Evolutionary conservation across 2,113 vertebrate species (phyloP), one percentile per base, ranked within the genome.

Genomic region (Xiphophorus couchianus): DNA sequence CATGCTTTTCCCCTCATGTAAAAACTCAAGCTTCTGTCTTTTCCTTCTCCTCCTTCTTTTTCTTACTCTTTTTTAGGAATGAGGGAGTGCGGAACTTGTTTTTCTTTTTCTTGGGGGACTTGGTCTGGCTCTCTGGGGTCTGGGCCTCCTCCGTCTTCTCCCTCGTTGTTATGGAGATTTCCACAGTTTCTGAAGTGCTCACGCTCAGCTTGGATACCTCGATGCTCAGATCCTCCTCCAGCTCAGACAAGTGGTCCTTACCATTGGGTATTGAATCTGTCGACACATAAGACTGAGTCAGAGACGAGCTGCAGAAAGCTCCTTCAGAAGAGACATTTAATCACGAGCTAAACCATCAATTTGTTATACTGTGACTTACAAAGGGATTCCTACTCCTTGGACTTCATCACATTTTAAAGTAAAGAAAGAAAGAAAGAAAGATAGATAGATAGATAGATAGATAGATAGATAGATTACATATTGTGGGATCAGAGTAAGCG

Each of bases 61-160:
- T 94, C 88, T 92, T 93, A 74, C 84, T 92, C 81, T 92, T 94
- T 39, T 89, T 94, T 74, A 94, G 72, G 83, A 94, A 94, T 0
- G 94, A 94, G 11, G 92, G 92, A 31, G 92, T 94, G 69, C 92
- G 91, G 76, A 94, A 94, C 86, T 92, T 93, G 78, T 93, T 94
- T 48, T 93, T 94, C 87, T 94, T 94, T 64, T 93, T 94, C 90
- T 93, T 93, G 10, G 87, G 91, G 63, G 87, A 91, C 82, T 92
- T 93, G 71, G 71, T 86, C 74, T 92, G 91, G 79, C 84, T 88
- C 81, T 93, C 92, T 0, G 90, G 86, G 31, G 90, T 91, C 78
- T 91, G 88, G 48, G 74, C 54, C 35, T 91, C 90, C 10, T 61
- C 86, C 1, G 71, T 74, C 84, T 90, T 92, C 51, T 91, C 90